Conservation (phyloP, 2,113 vertebrate species). For the Climacteris rufus region DNA sequence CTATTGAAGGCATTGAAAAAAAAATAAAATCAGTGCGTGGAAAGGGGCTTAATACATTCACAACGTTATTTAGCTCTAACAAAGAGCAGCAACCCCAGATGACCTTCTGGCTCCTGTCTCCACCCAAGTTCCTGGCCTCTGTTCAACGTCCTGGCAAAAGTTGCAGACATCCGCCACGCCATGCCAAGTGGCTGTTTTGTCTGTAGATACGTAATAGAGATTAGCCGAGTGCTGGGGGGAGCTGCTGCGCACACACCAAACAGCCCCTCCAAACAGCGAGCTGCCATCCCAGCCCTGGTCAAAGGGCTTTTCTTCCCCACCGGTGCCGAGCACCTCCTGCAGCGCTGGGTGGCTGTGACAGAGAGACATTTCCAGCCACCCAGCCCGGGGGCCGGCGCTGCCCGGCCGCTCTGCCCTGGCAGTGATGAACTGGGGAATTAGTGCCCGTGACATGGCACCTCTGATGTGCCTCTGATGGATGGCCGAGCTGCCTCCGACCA, state of each 20-base stretch:
- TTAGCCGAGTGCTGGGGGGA: slow-evolving; percentile 41
- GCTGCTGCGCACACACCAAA: not conserved
- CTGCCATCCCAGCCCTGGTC: not conserved
- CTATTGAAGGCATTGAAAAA: not conserved
- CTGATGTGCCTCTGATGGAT: not conserved
- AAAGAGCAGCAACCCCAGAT: slow-evolving; percentile 63
- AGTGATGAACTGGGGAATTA: fast-evolving
- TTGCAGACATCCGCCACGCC: slow-evolving; percentile 61
- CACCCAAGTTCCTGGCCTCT: slow-evolving; percentile 54
- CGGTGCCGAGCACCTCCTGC: not conserved
- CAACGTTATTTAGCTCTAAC: slow-evolving; percentile 34
- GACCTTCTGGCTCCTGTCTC: slow-evolving; percentile 61
- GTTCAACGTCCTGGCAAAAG: slow-evolving; percentile 56
- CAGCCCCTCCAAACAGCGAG: not conserved
- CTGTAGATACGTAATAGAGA: slow-evolving; percentile 67
- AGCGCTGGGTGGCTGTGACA: not conserved
- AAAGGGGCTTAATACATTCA: slow-evolving; percentile 25
- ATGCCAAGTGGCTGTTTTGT: slow-evolving; percentile 69
- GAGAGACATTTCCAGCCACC: not conserved
- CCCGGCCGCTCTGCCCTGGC: not conserved
- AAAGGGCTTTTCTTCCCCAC: not conserved
- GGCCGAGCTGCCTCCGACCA: not conserved
- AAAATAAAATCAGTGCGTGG: not conserved
- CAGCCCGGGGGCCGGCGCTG: fast-evolving
- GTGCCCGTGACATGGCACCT: not conserved